phyloP scores from a whole-genome alignment of 2,888 invertebrate genomes.

The Trissoscelio sp. region DNA sequence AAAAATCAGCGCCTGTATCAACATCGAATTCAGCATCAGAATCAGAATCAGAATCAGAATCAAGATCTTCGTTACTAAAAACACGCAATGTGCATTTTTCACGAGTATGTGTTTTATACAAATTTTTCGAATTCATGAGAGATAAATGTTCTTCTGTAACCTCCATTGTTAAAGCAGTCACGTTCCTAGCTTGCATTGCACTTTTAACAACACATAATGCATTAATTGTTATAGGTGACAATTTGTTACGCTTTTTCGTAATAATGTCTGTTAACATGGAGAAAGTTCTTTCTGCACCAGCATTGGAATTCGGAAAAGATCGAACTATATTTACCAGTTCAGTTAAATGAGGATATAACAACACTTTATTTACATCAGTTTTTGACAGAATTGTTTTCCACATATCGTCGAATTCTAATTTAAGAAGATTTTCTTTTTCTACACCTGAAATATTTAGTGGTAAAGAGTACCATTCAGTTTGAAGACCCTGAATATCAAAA shows the following conservation, averaged over 20 bases:
- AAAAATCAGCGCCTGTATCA: too few relatives aligned
- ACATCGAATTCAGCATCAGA: too few relatives aligned
- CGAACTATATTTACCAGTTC: too few relatives aligned
- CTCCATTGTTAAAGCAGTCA: neutral
- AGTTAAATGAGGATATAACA: too few relatives aligned
- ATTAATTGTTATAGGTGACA: neutral
- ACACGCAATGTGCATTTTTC: too few relatives aligned
- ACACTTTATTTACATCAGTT: too few relatives aligned
- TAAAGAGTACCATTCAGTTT: slow-evolving; percentile 22
- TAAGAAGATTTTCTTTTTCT: neutral
- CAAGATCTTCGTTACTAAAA: too few relatives aligned
- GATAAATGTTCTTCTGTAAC: slow-evolving; percentile 1
- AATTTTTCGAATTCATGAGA: neutral
- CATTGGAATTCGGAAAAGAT: slow-evolving; percentile 15
- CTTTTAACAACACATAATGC: slow-evolving; percentile 13
- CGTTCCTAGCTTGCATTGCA: neutral
- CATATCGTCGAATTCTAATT: slow-evolving; percentile 1
- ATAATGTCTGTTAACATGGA: slow-evolving; percentile 20
- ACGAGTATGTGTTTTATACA: neutral
- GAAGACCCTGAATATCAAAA: slow-evolving; percentile 11
- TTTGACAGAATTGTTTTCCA: slow-evolving; percentile 18
- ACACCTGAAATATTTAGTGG: neutral
- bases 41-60: too few relatives aligned
- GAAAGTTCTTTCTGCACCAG: slow-evolving; percentile 24
- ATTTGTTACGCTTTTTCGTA: slow-evolving; percentile 16